A percentile compares a stretch with the other conserved stretches of the same genome.
Conservation (phyloP, 2,888 invertebrate species). For the Gibbula magus region DNA sequence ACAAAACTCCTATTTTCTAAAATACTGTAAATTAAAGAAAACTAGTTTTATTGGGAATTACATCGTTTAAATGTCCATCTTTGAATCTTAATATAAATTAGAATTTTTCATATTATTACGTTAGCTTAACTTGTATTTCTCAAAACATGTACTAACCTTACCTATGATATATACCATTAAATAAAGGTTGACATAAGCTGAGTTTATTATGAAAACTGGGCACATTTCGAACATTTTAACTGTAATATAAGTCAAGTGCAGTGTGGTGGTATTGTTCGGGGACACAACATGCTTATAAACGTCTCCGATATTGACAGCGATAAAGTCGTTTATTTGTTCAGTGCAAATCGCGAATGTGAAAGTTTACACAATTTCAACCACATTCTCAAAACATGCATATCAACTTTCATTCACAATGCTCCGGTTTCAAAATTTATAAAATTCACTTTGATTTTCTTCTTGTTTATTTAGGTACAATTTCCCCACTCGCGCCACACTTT, state of each 20-base stretch:
- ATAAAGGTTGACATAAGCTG: no score
- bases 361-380: slow-evolving; percentile 11
- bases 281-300: not conserved
- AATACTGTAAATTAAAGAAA: no score
- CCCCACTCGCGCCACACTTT: not conserved
- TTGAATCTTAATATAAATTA: no score
- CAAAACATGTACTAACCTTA: no score
- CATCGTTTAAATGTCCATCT: no score
- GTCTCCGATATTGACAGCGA: not conserved
- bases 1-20: no score
- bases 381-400: not conserved
- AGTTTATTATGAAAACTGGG: no score
- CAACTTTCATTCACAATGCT: not conserved
- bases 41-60: no score
- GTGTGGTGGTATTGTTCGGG: not conserved
- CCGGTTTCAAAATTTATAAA: slow-evolving; percentile 3
- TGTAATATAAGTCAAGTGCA: not conserved
- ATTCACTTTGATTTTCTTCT: slow-evolving; percentile 9
- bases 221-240: not conserved
- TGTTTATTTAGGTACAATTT: not conserved
- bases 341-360: not conserved
- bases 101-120: no score
- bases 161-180: no score
- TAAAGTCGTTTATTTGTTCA: not conserved
- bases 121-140: no score